These are phyloP conservation scores for Nycticebus coucang DNA, from an alignment of 2,113 vertebrate species.

Conservation along the genomic window DNA sequence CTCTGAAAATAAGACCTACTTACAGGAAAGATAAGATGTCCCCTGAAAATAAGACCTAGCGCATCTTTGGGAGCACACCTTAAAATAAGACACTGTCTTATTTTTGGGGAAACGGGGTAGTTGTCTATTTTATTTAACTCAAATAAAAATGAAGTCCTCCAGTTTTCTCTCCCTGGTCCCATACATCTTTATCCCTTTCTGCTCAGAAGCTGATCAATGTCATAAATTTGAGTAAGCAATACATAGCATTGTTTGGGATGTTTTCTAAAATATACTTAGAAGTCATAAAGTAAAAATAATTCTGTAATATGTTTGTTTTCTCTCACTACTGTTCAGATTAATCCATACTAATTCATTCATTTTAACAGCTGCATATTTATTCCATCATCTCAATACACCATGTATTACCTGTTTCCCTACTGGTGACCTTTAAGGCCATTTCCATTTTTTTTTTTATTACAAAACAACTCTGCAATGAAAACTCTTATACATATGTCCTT, in stretches of 20 bases:
- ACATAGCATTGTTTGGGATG: background rate
- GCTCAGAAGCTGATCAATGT: background rate
- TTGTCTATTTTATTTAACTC: background rate
- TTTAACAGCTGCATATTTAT: background rate
- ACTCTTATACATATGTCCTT: background rate
- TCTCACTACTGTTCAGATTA: background rate
- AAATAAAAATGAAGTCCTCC: background rate
- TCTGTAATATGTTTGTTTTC: background rate
- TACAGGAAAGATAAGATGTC: too few relatives aligned
- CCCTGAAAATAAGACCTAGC: too few relatives aligned
- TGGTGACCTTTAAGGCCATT: background rate
- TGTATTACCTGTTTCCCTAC: background rate
- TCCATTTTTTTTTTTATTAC: background rate
- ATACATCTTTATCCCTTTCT: constrained; percentile 7
- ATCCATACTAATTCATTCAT: background rate
- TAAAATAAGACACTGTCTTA: too few relatives aligned
- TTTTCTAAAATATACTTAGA: constrained; percentile 23
- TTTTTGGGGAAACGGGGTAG: too few relatives aligned
- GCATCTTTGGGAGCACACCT: too few relatives aligned
- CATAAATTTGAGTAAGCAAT: constrained; percentile 1
- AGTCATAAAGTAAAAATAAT: constrained; percentile 21
- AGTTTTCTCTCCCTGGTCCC: constrained; percentile 17
- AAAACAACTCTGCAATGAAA: constrained; percentile 33
- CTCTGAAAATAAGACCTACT: too few relatives aligned
- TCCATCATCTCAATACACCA: background rate